These are phyloP conservation scores for Pituophis catenifer DNA, from an alignment of 2,113 vertebrate species.

Conservation along the genomic window DNA sequence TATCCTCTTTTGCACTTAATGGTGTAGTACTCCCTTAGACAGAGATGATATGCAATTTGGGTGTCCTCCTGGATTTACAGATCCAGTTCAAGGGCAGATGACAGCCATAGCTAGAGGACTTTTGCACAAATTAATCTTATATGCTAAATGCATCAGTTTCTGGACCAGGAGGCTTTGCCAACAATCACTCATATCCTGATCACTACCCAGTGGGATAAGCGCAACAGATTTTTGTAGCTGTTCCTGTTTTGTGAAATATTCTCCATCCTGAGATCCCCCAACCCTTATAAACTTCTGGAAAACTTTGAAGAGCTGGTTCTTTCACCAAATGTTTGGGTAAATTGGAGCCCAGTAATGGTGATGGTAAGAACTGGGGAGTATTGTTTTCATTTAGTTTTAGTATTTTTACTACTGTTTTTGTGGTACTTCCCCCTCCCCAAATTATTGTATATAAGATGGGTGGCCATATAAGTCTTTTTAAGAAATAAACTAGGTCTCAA, in stretches of 20 bases:
- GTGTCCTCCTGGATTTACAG: not conserved
- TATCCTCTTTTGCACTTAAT: not conserved
- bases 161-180: not conserved
- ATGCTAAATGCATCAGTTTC: not conserved
- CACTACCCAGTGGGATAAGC: not conserved
- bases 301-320: not conserved
- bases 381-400: not conserved
- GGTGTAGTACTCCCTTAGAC: not conserved
- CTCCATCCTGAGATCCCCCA: not conserved
- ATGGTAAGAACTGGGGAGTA: not conserved
- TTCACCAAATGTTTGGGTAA: not conserved
- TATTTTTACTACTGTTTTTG: not conserved
- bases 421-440: not conserved
- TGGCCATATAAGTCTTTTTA: not conserved
- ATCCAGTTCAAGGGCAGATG: not conserved
- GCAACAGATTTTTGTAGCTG: not conserved
- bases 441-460: not conserved
- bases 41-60: not conserved
- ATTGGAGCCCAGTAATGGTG: not conserved
- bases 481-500: not conserved
- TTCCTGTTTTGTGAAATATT: not conserved
- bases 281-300: not conserved
- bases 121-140: not conserved
- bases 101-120: not conserved
- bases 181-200: not conserved